A percentile compares a stretch with the other conserved stretches of the same genome.
These are phyloP conservation scores for Hemistola chrysoprasaria DNA, from an alignment of 2,888 invertebrate species.

Conservation along the genomic window DNA sequence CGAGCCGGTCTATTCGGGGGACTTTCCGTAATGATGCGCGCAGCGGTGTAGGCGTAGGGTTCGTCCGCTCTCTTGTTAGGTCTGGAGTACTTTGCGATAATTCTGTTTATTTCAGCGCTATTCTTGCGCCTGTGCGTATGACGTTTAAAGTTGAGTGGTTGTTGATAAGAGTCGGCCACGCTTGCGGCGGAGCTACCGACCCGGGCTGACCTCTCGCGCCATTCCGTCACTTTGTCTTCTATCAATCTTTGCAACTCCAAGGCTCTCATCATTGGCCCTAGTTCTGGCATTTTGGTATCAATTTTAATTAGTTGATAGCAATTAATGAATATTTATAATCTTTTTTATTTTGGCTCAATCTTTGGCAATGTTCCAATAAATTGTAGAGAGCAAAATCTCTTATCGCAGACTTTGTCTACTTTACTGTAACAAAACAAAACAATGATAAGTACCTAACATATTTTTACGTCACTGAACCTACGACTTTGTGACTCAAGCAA, in stretches of 20 bases:
- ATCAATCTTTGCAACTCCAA: slow-evolving; percentile 74
- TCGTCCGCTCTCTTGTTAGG: slow-evolving; percentile 67
- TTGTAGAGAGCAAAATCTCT: slow-evolving; percentile 20
- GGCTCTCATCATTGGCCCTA: slow-evolving; percentile 76
- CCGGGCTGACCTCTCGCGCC: slow-evolving; percentile 78
- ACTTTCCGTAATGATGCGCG: slow-evolving; percentile 42
- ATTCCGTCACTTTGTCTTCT: slow-evolving; percentile 78
- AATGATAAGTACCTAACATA: slow-evolving; percentile 4
- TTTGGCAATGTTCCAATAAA: slow-evolving; percentile 29
- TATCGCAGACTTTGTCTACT: slow-evolving; percentile 25
- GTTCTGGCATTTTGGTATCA: slow-evolving; percentile 64
- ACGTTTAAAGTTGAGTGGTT: slow-evolving; percentile 76
- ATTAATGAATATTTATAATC: slow-evolving; percentile 20
- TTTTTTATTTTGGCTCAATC: slow-evolving; percentile 32
- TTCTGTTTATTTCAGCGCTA: slow-evolving; percentile 79
- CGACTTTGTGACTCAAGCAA: slow-evolving; percentile 9
- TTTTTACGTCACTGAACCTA: slow-evolving; percentile 13
- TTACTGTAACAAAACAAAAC: slow-evolving; percentile 26
- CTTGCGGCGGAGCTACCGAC: slow-evolving; percentile 57
- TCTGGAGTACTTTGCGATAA: slow-evolving; percentile 78
- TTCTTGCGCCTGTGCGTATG: slow-evolving; percentile 77
- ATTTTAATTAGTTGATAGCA: slow-evolving; percentile 14
- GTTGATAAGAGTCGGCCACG: slow-evolving; percentile 77
- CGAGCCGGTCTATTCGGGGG: slow-evolving; percentile 63
- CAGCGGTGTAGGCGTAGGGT: slow-evolving; percentile 42